phyloP scores from a whole-genome alignment of 2,888 invertebrate species.

The Netelia virgata region DNA sequence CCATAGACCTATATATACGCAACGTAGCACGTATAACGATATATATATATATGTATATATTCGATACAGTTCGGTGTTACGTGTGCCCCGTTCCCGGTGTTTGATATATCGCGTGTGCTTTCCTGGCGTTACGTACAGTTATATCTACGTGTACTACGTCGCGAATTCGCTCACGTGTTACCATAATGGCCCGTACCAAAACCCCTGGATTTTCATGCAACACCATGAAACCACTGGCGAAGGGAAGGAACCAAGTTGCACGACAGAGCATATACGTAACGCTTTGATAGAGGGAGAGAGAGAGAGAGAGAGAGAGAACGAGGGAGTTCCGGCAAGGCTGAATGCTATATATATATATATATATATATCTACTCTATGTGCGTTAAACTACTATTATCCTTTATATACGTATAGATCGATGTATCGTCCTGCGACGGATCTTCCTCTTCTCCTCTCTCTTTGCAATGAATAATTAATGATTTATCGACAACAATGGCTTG shows the following conservation, averaged over 20 bases:
- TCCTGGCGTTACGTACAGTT: conserved; percentile 28
- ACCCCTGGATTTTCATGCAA: conserved; percentile 37
- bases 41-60: conserved; percentile 12
- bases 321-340: conserved; percentile 27
- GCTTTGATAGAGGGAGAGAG: conserved; percentile 27
- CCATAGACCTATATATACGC: not conserved
- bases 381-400: conserved; percentile 18
- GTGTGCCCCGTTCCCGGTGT: conserved; percentile 40
- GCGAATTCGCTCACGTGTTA: conserved; percentile 61
- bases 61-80: conserved; percentile 8
- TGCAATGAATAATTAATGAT: conserved; percentile 74
- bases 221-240: conserved; percentile 41
- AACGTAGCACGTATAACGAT: not conserved
- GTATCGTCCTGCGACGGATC: conserved; percentile 47
- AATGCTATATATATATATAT: conserved; percentile 3
- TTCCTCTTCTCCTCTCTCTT: conserved; percentile 54
- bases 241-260: conserved; percentile 37
- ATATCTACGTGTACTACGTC: conserved; percentile 29
- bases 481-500: conserved; percentile 69
- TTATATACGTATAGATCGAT: conserved; percentile 16
- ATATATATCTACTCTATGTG: not conserved
- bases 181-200: conserved; percentile 48
- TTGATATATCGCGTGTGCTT: conserved; percentile 58
- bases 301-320: not conserved
- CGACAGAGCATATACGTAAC: conserved; percentile 11